These are phyloP conservation scores for Leptopterna dolabrata DNA, from an alignment of 2,888 invertebrate genomes.

Conservation along the genomic window DNA sequence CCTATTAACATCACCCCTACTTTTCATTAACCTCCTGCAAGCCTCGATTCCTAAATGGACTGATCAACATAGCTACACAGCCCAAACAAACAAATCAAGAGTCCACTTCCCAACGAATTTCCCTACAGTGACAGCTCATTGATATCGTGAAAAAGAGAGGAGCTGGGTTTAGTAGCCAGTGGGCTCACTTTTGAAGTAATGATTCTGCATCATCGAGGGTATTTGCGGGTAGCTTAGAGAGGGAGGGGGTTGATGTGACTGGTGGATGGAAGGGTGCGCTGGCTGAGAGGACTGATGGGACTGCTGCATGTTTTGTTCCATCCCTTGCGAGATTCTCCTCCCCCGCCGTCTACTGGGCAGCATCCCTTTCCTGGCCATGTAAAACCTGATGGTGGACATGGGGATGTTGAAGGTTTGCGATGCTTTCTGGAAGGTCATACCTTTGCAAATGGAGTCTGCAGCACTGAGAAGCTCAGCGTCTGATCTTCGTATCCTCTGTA, in stretches of 20 bases:
- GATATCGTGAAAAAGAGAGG: background rate
- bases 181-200: conserved; percentile 58
- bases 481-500: conserved; percentile 59
- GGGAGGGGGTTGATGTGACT: conserved; percentile 15
- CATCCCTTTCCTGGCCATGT: conserved; percentile 88
- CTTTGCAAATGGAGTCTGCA: conserved; percentile 86
- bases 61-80: no score
- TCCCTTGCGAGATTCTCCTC: conserved; percentile 66
- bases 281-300: conserved; percentile 14
- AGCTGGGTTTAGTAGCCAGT: conserved; percentile 54
- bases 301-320: conserved; percentile 54
- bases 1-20: no score
- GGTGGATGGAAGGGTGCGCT: conserved; percentile 38
- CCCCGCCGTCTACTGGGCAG: conserved; percentile 83
- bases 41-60: no score
- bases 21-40: no score
- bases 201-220: conserved; percentile 56
- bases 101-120: background rate
- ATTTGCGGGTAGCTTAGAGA: conserved; percentile 46
- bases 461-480: conserved; percentile 60
- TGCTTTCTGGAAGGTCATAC: conserved; percentile 88
- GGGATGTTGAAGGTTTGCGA: conserved; percentile 90
- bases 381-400: conserved; percentile 86
- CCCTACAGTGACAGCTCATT: background rate
- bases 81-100: no score